Base-by-base conservation (phyloP, 2,113 vertebrate species). In the Oplegnathus fasciatus region DNA sequence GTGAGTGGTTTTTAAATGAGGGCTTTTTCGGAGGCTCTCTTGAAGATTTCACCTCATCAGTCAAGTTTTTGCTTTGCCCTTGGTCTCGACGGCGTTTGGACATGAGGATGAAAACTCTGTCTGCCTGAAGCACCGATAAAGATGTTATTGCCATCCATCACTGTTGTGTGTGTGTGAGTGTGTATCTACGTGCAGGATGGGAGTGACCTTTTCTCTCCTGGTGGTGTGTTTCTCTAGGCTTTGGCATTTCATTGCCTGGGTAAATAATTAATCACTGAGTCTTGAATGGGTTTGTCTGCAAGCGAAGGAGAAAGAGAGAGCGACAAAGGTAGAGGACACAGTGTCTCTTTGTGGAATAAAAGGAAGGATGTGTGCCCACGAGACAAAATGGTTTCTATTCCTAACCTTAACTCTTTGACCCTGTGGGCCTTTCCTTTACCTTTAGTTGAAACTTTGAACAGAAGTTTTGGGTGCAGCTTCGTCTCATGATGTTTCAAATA, bases 251-350 rank as follows among this genome's bases (percentile, higher is more conserved):
- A 92, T 92, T 88, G 89, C 90, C 76, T 10, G 86, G 69, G 90
- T 93, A 90, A 94, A 94, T 94, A 93, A 94, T 94, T 94, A 93
- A 94, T 93, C 90, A 82, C 83, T 0, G 57, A 75, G 83, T 89
- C 88, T 84, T 85, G 77, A 91, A 90, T 50, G 77, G 89, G 83
- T 88, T 87, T 82, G 92, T 92, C 89, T 90, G 83, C 64, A 37
- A 79, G 88, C 14, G 18, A 79, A 89, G 78, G 83, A 87, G 91
- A 73, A 40, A 54, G 70, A 80, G 75, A 32, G 62, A 37, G 54
- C 62, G 44, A 81, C 83, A 80, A 72, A 87, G 81, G 61, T 46
- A 69, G 91, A 90, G 88, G 93, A 90, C 91, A 91, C 66, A 26
- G 78, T 34, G 58, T 89, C 86, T 89, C 78, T 86, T 68, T 87